These are phyloP conservation scores for Tribolium freemani DNA, from an alignment of 2,888 invertebrate species.

Conservation along the genomic window DNA sequence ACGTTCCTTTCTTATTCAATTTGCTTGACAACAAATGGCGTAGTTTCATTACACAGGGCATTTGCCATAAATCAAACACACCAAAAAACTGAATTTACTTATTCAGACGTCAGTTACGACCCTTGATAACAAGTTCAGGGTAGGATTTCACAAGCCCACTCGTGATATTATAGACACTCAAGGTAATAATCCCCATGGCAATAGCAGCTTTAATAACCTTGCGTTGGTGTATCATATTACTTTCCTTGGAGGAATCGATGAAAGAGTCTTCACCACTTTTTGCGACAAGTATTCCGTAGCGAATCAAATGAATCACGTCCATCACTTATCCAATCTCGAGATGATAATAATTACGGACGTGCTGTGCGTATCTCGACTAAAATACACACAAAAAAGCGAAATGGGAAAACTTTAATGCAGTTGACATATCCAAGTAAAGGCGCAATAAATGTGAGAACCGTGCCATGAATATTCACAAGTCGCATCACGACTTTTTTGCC, in stretches of 20 bases:
- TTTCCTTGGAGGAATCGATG: not conserved
- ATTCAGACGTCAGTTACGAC: not conserved
- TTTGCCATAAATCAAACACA: not conserved
- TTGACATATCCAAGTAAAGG: constrained; percentile 34
- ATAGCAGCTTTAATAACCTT: constrained; percentile 28
- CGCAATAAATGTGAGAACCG: constrained; percentile 33
- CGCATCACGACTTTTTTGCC: constrained; percentile 18
- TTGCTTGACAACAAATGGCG: too few relatives aligned
- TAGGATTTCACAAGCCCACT: constrained; percentile 12
- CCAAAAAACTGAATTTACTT: not conserved
- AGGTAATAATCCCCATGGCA: constrained; percentile 33
- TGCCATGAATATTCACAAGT: constrained; percentile 36
- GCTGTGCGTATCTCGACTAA: constrained; percentile 5
- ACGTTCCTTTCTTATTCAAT: constrained; percentile 31
- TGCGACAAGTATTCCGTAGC: too few relatives aligned
- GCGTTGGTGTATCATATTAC: not conserved
- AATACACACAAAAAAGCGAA: constrained; percentile 26
- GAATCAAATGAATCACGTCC: too few relatives aligned
- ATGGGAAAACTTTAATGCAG: constrained; percentile 38
- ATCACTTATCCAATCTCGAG: not conserved
- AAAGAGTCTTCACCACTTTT: not conserved
- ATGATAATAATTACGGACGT: too few relatives aligned
- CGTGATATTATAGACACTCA: constrained; percentile 30
- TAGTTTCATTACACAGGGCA: too few relatives aligned
- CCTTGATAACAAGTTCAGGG: constrained; percentile 3